Conservation (phyloP, 2,113 vertebrate species). For the Anser cygnoides region DNA sequence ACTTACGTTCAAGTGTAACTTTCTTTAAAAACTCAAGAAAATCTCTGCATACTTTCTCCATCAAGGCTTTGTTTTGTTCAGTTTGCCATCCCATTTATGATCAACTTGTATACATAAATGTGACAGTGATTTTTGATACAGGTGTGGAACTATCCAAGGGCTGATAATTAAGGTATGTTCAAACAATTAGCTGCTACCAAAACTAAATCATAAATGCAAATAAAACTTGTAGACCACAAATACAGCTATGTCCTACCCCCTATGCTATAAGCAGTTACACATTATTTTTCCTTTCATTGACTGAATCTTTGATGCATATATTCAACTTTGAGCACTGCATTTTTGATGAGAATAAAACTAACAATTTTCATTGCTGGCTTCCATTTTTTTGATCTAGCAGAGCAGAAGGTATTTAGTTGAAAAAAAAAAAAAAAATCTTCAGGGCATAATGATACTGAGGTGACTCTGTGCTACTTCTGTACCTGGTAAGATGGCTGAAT, state of each 20-base stretch:
- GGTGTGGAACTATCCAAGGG: not conserved
- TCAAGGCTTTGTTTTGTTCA: not conserved
- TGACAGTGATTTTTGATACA: not conserved
- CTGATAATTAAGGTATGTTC: not conserved
- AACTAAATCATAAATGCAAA: not conserved
- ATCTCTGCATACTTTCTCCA: not conserved
- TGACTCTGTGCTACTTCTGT: not conserved
- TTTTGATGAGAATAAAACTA: not conserved
- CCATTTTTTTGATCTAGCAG: not conserved
- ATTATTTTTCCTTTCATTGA: not conserved
- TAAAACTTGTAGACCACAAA: not conserved
- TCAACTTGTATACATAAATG: not conserved
- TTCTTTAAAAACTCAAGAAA: slow-evolving; percentile 40
- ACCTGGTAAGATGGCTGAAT: not conserved
- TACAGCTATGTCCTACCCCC: not conserved
- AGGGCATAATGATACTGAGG: not conserved
- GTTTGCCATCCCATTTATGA: not conserved
- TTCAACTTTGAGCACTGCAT: not conserved
- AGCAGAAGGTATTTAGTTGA: not conserved
- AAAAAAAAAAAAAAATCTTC: not conserved
- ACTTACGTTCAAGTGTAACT: not conserved
- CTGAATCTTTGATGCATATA: not conserved
- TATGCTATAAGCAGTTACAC: not conserved
- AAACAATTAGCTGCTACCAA: not conserved
- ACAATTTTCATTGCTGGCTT: not conserved